A percentile compares a stretch with the other conserved stretches of the same genome.
Conservation (phyloP, 2,113 vertebrate genomes). For the Nesoenas mayeri region DNA sequence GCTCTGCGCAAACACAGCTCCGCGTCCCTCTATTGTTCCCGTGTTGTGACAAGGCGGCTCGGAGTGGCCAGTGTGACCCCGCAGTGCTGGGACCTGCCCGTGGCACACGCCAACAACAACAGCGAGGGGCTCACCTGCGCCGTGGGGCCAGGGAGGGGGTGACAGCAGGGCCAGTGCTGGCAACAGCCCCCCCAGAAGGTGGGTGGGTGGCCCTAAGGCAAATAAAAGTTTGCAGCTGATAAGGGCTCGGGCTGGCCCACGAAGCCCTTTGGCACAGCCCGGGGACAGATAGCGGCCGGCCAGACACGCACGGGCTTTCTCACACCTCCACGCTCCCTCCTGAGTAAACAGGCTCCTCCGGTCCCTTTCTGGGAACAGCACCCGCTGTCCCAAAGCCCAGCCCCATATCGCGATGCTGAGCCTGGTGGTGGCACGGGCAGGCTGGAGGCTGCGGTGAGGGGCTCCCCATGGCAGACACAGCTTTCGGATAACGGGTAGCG, state of each 20-base stretch:
- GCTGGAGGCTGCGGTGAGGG: rapidly evolving
- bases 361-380: neutral
- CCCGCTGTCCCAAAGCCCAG: rapidly evolving
- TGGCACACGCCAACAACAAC: constrained; percentile 69
- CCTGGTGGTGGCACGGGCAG: neutral
- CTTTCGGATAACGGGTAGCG: neutral
- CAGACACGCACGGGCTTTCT: neutral
- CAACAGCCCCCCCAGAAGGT: constrained; percentile 44
- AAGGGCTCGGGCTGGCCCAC: constrained; percentile 5
- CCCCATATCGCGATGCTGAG: neutral
- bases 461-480: neutral
- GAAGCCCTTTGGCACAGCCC: neutral
- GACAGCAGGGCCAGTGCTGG: neutral
- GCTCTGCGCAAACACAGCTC: constrained; percentile 11
- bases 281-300: neutral
- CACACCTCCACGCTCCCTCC: neutral
- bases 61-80: neutral
- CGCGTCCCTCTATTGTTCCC: constrained; percentile 65
- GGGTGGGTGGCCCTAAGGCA: constrained; percentile 46
- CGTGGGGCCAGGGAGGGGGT: neutral
- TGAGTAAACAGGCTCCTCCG: neutral
- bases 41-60: constrained; percentile 72
- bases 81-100: neutral
- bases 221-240: constrained; percentile 74
- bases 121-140: constrained; percentile 6